Percentiles rank a stretch among this genome's conserved stretches.
Evolutionary conservation across 2,888 invertebrate species (phyloP).

Genomic region (Agrypnus murinus): DNA sequence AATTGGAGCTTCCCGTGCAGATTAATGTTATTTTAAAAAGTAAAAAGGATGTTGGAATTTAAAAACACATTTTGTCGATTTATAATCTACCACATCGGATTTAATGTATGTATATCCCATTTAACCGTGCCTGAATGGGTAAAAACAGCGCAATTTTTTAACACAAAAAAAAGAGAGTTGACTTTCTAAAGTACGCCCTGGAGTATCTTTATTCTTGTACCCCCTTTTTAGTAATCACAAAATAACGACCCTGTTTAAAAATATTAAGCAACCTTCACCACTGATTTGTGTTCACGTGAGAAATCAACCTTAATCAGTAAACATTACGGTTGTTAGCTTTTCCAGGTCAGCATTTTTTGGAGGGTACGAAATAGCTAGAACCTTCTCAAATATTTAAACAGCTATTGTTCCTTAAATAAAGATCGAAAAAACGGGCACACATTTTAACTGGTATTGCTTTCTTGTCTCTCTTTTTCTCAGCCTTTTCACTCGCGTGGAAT

Average conservation of each 20-base stretch:
- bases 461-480: neutral
- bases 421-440: slow-evolving; percentile 2
- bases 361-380: slow-evolving; percentile 35
- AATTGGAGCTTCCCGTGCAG: slow-evolving; percentile 12
- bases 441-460: too few species aligned
- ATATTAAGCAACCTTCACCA: slow-evolving; percentile 24
- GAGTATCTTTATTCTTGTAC: slow-evolving; percentile 1
- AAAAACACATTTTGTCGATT: slow-evolving; percentile 8
- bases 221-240: slow-evolving; percentile 6
- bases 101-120: neutral
- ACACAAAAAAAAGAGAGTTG: neutral
- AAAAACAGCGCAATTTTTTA: too few species aligned
- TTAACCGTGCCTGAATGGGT: too few species aligned
- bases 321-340: slow-evolving; percentile 45
- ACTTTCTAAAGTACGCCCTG: slow-evolving; percentile 16
- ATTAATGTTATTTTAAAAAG: slow-evolving; percentile 8
- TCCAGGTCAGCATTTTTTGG: slow-evolving; percentile 50
- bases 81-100: neutral
- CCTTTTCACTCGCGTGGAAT: neutral
- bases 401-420: slow-evolving; percentile 48
- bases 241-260: slow-evolving; percentile 21
- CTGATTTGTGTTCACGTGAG: slow-evolving; percentile 48
- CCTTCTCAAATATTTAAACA: slow-evolving; percentile 53
- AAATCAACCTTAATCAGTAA: slow-evolving; percentile 49
- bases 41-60: slow-evolving; percentile 10